Evolutionary conservation across 2,797 vertebrate genomes (phyloP).

Genomic region (Atherinosoma microstoma): DNA sequence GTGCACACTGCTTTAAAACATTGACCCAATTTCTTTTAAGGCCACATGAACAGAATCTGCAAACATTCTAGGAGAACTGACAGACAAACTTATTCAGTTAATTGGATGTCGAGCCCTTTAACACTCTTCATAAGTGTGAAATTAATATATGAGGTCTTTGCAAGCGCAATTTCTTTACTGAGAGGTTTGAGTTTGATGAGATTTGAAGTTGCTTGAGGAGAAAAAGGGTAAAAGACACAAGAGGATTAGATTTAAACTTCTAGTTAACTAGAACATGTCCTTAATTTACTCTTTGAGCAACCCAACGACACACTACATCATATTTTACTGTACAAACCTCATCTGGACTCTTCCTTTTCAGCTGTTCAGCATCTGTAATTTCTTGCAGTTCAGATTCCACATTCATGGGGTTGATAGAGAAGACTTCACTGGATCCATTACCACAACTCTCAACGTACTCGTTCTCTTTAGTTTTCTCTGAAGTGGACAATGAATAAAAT

Average conservation of each 20-base stretch:
- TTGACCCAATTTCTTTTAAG: neutral
- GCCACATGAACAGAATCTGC: slow-evolving; percentile 7
- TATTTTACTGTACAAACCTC: slow-evolving; percentile 81
- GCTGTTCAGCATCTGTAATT: slow-evolving; percentile 78
- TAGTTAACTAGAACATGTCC: neutral
- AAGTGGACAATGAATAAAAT: slow-evolving; percentile 21
- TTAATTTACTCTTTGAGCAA: neutral
- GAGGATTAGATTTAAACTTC: neutral
- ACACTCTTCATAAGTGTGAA: slow-evolving; percentile 45
- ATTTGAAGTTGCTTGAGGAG: slow-evolving; percentile 19
- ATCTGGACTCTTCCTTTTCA: slow-evolving; percentile 77
- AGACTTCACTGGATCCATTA: slow-evolving; percentile 80
- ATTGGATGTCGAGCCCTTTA: slow-evolving; percentile 44
- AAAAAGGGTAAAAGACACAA: neutral
- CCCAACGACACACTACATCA: neutral
- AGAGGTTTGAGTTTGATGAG: slow-evolving; percentile 22
- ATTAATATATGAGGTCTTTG: slow-evolving; percentile 11
- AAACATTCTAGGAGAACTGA: slow-evolving; percentile 30
- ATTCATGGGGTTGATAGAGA: slow-evolving; percentile 69
- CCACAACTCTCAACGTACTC: slow-evolving; percentile 82
- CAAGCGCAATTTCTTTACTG: neutral
- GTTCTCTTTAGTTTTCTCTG: slow-evolving; percentile 85
- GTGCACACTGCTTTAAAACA: neutral
- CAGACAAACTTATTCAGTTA: slow-evolving; percentile 48
- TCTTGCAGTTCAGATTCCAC: slow-evolving; percentile 83